phyloP scores from a whole-genome alignment of 2,797 vertebrate genomes.

The Coilia nasus region DNA sequence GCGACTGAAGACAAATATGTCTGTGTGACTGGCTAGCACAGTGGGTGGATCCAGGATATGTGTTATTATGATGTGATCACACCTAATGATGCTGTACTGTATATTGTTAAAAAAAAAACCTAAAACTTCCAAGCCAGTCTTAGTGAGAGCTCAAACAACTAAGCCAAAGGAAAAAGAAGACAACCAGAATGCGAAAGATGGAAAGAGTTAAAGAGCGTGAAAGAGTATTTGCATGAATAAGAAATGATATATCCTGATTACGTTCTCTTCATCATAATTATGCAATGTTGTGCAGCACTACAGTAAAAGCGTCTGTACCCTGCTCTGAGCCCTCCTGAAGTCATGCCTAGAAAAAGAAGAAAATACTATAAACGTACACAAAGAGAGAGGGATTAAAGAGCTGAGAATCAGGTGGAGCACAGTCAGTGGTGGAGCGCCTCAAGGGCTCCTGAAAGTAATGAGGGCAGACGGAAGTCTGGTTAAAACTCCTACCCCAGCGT shows the following conservation, averaged over 20 bases:
- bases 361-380: neutral
- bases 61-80: neutral
- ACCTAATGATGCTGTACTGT: neutral
- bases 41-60: neutral
- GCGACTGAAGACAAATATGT: neutral
- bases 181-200: neutral
- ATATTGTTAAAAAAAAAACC: neutral
- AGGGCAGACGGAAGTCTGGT: constrained; percentile 39
- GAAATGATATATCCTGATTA: neutral
- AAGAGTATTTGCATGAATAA: neutral
- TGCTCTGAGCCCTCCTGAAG: neutral
- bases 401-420: neutral
- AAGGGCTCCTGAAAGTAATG: constrained; percentile 15
- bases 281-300: neutral
- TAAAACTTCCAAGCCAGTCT: neutral
- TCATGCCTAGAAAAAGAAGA: neutral
- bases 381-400: neutral
- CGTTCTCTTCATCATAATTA: neutral
- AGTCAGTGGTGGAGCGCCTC: constrained; percentile 8
- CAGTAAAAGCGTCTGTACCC: neutral
- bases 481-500: constrained; percentile 18
- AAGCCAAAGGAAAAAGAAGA: neutral
- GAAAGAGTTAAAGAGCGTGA: too few species aligned
- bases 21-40: neutral
- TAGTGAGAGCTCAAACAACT: neutral